Conservation (phyloP, 2,888 invertebrate genomes). For the Folsomia candida region DNA sequence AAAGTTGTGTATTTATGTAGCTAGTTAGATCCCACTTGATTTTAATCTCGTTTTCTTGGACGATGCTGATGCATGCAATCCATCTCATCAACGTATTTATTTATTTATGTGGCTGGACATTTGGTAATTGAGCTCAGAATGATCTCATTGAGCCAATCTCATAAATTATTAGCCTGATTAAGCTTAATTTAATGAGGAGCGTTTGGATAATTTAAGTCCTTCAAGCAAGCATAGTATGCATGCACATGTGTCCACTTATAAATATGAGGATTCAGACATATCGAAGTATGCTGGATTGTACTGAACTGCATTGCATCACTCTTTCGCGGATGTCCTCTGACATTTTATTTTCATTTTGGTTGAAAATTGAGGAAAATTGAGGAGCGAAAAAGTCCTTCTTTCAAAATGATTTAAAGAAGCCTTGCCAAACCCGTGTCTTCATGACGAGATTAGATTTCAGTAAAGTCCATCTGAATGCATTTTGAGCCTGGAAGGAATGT, state of each 20-base stretch:
- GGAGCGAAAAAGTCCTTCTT: background rate
- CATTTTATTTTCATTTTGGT: no score
- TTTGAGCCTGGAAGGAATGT: background rate
- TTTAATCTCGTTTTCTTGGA: no score
- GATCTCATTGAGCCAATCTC: conserved; percentile 36
- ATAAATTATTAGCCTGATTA: conserved; percentile 27
- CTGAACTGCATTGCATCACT: no score
- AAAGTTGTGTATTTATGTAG: no score
- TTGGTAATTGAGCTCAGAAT: conserved; percentile 10
- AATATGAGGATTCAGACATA: no score
- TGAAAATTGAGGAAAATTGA: no score
- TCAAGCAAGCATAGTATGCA: background rate
- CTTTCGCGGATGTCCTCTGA: no score
- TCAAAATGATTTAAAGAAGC: background rate
- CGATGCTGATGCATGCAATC: no score
- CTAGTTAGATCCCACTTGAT: no score
- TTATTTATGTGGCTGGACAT: background rate
- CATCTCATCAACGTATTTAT: background rate
- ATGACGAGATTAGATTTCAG: background rate
- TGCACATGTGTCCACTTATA: background rate
- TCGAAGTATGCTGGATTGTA: no score
- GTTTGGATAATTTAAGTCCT: background rate
- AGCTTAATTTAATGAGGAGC: background rate
- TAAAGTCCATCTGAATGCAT: background rate
- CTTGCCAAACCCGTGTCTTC: background rate